Base-by-base conservation (phyloP, 1,140 invertebrate species). In the Hyposmocoma kahamanoa region DNA sequence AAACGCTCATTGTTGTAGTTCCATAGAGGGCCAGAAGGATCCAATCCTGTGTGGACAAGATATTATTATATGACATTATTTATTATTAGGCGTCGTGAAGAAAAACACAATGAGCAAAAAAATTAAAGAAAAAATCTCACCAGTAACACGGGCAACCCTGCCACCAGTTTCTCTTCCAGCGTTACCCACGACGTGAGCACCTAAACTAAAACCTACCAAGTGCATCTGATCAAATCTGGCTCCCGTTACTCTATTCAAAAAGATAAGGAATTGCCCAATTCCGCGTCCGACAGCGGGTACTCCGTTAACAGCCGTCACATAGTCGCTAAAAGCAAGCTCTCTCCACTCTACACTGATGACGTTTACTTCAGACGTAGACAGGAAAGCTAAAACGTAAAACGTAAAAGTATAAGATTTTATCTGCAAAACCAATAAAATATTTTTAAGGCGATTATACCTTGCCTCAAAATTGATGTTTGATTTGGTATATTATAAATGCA, bases 161-260 rank as follows among this genome's bases (percentile, higher is more conserved):
- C 63, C 67, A 18, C 53, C 44, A 6, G 56, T 20, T 28, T 58
- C 58, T 8, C 69, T 56, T 21, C 73, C 71, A 51, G 94, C 91
- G 65, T 96, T 95, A 1, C 95, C 96, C 0, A 95, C 94, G 1
- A 96, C 91, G 66, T 98, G 96, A 1, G 94, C 94, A 0, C 96
- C 96, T 39, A 93, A 73, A 56, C 91, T 92, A 76, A 96, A 95
- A 0, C 95, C 96, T 60, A 97, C 94, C 24, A 97, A 55, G 67
- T 97, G 96, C 30, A 94, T 85, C 59, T 88, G 84, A 22, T 88
- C 75, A 9, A 45, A 49, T 5, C 41, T 20, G 3, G 53, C 36
- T 24, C 55, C 55, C 24, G 45, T 47, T 20, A 28, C 22, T 15
- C 19, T 1, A 20, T 42, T 22, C 0, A 90, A 50, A 45, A 77